Base-by-base conservation (phyloP, 2,888 invertebrate genomes). In the Orthonevra nobilis region DNA sequence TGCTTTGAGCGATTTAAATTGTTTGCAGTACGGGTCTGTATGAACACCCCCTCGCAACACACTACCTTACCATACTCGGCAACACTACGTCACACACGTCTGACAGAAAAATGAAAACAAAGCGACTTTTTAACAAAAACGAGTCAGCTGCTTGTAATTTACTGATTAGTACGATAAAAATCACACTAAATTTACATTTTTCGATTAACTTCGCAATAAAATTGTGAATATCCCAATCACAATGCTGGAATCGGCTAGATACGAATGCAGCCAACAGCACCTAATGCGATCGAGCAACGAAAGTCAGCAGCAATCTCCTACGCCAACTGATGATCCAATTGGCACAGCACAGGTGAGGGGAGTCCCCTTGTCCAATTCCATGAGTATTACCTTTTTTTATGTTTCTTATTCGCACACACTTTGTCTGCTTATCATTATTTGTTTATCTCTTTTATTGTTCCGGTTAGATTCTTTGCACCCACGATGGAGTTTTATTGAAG, bases 401-500 rank as follows among this genome's bases (percentile, higher is more conserved):
- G 1, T 30, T n/a, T 50, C 34, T 42, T 9, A 15, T 1, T 56
- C 19, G 19, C n/a, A 32, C 36, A 19, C 12, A 36, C 6, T 28
- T n/a, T n/a, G 3, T n/a, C 12, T 2, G 32, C 28, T 19, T 34
- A 42, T 26, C 23, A 54, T 17, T 26, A 23, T 10, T 48, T 23
- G 5, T 10, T 26, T 26, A 4, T 17, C 9, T 17, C 23, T 32
- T 17, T 14, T 1, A 30, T 36, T 44, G 70, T 63, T 73, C 36
- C 79, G 86, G 85, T 15, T 85, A 94, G 93, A 93, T 94, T 83
- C 89, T 95, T 34, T 95, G 93, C 87, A 93, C 92, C n/a, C 94
- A 95, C 87, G 94, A 94, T 87, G 94, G 95, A 3, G 94, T 95
- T 14, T 90, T 94, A 4, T 90, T 95, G 74, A 92, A 92, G 84